Base-by-base conservation (phyloP, 2,113 vertebrate species). In the Pipra filicauda region DNA sequence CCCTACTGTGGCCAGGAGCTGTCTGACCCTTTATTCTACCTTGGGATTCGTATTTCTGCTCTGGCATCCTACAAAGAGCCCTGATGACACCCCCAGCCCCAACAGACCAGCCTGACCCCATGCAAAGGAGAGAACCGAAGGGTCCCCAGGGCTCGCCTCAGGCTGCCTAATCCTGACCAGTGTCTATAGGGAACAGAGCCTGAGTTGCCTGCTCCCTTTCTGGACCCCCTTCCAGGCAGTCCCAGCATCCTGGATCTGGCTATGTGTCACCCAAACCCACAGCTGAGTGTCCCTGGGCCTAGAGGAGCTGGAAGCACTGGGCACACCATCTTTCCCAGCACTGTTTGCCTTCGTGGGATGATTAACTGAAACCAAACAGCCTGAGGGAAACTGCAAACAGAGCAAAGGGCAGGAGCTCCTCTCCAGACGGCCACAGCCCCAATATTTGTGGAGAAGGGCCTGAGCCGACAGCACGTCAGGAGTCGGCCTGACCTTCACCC, bases 311-410 rank as follows among this genome's bases (percentile, higher is more conserved):
- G 71, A 64, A 72, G 31, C 3, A 1, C 7, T 4, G 86, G 62
- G 8, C 64, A 28, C 2, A 1, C 54, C 1, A 1, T 52, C 65
- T 55, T 62, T 73, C 65, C 57, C 71, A 33, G 57, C 46, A 31
- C 33, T 95, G 91, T 97, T 97, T 97, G 91, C 51, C 76, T 89
- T 97, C 1, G 2, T 51, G 26, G 41, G 79, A 96, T 96, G 76
- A 96, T 96, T 96, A 94, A 96, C 96, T 51, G 85, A 89, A 89
- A 85, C 31, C 80, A 96, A 97, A 97, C 76, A 96, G 65, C 39
- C 12, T 5, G 20, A 78, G 52, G 48, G 48, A 85, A 85, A 90
- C 2, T 24, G 90, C 86, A 96, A 96, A 96, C 92, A 97, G 92
- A 91, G 76, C 94, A 93, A 96, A 96, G 96, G 84, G 89, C 95